Conservation (phyloP, 2,113 vertebrate species). For the Pachyramphus minor region DNA sequence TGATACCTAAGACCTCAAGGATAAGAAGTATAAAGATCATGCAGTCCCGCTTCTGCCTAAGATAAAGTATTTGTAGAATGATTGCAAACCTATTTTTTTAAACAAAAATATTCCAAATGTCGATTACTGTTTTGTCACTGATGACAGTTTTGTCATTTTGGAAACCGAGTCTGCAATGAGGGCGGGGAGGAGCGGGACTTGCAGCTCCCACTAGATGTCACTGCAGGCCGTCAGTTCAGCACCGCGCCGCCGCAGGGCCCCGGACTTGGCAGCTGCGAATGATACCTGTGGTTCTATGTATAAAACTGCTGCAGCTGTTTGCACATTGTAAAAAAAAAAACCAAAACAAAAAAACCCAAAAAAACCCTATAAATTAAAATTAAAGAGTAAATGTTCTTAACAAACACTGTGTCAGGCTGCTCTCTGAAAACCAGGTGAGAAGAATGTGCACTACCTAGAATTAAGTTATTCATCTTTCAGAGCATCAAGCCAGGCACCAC, state of each 20-base stretch:
- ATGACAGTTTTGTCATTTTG: not conserved
- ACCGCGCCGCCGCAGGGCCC: not conserved
- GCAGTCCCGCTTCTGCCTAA: not conserved
- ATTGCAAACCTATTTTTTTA: not conserved
- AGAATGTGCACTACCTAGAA: not conserved
- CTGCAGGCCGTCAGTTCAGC: constrained; percentile 54
- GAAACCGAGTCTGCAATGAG: not conserved
- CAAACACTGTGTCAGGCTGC: constrained; percentile 44
- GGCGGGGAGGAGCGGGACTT: not conserved
- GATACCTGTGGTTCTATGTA: constrained; percentile 64
- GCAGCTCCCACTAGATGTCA: constrained; percentile 69
- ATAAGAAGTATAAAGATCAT: not conserved
- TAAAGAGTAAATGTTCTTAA: constrained; percentile 54
- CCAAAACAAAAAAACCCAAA: not conserved
- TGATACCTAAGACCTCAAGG: not conserved
- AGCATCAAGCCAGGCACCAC: not conserved
- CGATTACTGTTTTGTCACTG: not conserved
- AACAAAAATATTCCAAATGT: not conserved
- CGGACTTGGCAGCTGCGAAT: constrained; percentile 64
- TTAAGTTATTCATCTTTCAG: not conserved
- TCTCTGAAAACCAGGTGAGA: constrained; percentile 43
- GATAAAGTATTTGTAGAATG: constrained; percentile 15
- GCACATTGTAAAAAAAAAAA: constrained; percentile 8
- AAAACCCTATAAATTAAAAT: constrained; percentile 61
- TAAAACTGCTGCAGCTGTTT: constrained; percentile 61